A percentile compares a stretch with the other conserved stretches of the same genome.
Conservation (phyloP, 2,797 vertebrate species). For the Cuculus canorus region DNA sequence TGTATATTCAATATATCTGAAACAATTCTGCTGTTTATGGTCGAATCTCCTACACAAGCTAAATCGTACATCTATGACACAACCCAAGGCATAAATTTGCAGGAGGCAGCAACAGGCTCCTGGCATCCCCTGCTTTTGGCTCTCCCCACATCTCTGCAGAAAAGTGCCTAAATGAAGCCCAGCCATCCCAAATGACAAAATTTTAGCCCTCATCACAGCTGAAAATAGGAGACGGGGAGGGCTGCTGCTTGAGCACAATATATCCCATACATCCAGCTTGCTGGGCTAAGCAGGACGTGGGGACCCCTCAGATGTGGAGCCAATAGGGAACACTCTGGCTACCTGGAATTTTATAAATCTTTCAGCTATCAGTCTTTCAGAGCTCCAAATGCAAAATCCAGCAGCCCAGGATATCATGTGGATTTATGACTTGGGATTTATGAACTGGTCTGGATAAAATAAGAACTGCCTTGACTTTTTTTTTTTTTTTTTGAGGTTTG, state of each 20-base stretch:
- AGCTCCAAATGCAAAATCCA: constrained; percentile 74
- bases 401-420: constrained; percentile 50
- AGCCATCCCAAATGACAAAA: neutral
- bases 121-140: neutral
- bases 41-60: fast-evolving
- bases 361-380: constrained; percentile 61
- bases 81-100: neutral
- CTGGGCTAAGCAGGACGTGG: neutral
- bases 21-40: neutral
- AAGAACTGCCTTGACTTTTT: constrained; percentile 36
- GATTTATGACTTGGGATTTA: constrained; percentile 72
- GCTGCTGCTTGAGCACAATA: neutral
- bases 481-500: neutral
- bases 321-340: constrained; percentile 29
- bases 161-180: neutral
- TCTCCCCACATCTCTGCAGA: fast-evolving
- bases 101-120: neutral
- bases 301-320: constrained; percentile 49
- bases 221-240: neutral
- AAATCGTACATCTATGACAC: neutral
- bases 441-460: constrained; percentile 69
- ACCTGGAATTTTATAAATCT: constrained; percentile 69
- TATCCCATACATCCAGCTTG: constrained; percentile 12
- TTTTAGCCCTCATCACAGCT: neutral
- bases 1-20: neutral